Conservation (phyloP, 2,888 invertebrate species). For the Scaptomyza flava region DNA sequence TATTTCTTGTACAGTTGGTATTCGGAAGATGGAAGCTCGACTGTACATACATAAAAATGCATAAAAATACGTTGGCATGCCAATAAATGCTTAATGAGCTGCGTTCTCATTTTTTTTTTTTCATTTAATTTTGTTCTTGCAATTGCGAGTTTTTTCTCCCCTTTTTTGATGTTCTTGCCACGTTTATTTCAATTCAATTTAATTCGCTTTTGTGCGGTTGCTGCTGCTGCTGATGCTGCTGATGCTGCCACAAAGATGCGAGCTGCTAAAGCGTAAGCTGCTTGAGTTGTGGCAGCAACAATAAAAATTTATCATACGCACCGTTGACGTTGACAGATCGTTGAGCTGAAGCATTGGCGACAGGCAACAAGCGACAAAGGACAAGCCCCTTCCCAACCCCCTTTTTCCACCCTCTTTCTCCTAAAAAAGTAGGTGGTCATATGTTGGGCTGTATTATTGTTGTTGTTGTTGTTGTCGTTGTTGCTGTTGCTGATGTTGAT, state of each 20-base stretch:
- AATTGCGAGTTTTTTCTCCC: conserved; percentile 3
- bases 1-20: no score
- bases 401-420: background rate
- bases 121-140: background rate
- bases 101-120: background rate
- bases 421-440: conserved; percentile 22
- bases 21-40: no score
- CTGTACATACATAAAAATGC: no score
- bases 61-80: conserved; percentile 19
- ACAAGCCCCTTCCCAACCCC: no score
- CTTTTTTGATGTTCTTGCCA: background rate
- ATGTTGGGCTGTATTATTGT: conserved; percentile 16
- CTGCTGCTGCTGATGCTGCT: background rate
- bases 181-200: conserved; percentile 14
- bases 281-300: conserved; percentile 35
- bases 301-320: conserved; percentile 78
- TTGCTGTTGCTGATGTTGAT: background rate
- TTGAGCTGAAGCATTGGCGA: conserved; percentile 55
- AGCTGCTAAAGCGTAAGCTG: conserved; percentile 41
- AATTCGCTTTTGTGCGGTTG: background rate
- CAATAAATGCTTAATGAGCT: conserved; percentile 56
- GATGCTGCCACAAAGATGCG: conserved; percentile 24
- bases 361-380: conserved; percentile 38
- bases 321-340: conserved; percentile 80
- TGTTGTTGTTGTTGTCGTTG: background rate